Evolutionary conservation across 2,888 invertebrate genomes (phyloP), one percentile per base, ranked within the genome.

Genomic region (Thereva unica): DNA sequence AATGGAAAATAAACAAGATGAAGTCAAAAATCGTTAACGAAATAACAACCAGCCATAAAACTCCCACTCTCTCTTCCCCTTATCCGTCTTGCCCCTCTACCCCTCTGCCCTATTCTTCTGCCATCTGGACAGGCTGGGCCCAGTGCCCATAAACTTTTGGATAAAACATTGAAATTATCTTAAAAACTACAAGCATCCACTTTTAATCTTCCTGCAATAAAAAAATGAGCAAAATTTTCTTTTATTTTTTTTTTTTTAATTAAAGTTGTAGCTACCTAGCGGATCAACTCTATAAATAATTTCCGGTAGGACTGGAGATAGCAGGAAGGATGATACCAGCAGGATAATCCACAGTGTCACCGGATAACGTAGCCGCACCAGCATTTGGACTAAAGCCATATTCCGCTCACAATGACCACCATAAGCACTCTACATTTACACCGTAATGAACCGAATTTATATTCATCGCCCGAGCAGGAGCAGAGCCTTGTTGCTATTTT

Each of bases 261-360:
- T 8, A 57, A 23, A 57, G 23, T 23, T 57, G n/a, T 9, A 38
- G 64, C 74, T 78, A 79, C 79, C 79, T 77, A 79, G 76, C 75
- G 79, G 79, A 78, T 79, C 79, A 75, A 78, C 79, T 73, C 79
- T 77, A 75, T 77, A 78, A 76, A 79, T 78, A 75, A 77, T 77
- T 76, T 79, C 78, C 73, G 78, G 76, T 71, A 76, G 74, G 69
- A 75, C 78, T 72, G 78, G 76, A 73, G 73, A 76, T 73, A 77
- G 74, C 72, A 76, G 72, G 69, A 75, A 77, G 66, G 77, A 73
- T 70, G 75, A 73, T 68, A 75, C 74, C 71, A 78, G 67, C 74
- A 75, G 74, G 72, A 74, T 74, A 70, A 72, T 69, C 74, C 75
- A 75, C 71, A 64, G 37, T 35, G 64, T 53, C 54, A 64, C 44